Percentiles rank a stretch among this genome's conserved stretches.
These are phyloP conservation scores for Elachura formosa DNA, from an alignment of 2,113 vertebrate species.

Conservation along the genomic window DNA sequence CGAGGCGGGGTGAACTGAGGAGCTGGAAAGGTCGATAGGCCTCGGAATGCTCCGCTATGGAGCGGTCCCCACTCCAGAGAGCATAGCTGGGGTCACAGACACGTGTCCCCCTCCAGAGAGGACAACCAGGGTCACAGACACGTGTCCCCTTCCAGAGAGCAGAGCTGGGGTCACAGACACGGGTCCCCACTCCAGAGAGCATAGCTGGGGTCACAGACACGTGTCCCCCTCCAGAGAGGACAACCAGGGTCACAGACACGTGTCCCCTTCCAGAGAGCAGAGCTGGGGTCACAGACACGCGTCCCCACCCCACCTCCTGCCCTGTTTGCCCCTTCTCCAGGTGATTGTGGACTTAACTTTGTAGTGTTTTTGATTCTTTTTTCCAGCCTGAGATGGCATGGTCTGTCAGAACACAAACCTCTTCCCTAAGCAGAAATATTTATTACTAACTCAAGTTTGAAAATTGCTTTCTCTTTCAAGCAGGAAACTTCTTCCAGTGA, in stretches of 20 bases:
- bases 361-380: neutral
- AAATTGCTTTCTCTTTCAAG: neutral
- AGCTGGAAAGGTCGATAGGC: too few relatives aligned
- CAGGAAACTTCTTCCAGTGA: neutral
- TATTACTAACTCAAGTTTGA: neutral
- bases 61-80: fast-evolving
- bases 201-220: too few relatives aligned
- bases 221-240: neutral
- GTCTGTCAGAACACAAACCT: neutral
- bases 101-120: too few relatives aligned
- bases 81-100: neutral
- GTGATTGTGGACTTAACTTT: neutral
- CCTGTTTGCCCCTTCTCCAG: neutral
- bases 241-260: too few relatives aligned
- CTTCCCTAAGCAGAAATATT: neutral
- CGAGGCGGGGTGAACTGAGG: fast-evolving
- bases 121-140: too few relatives aligned
- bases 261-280: neutral
- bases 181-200: fast-evolving
- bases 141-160: too few relatives aligned
- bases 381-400: neutral
- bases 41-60: fast-evolving
- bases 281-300: neutral
- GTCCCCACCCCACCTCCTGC: fast-evolving
- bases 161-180: too few relatives aligned